A percentile compares a stretch with the other conserved stretches of the same genome.
phyloP scores from a whole-genome alignment of 92 coral and sea anemone genomes.

The Phenganax subtilis region DNA sequence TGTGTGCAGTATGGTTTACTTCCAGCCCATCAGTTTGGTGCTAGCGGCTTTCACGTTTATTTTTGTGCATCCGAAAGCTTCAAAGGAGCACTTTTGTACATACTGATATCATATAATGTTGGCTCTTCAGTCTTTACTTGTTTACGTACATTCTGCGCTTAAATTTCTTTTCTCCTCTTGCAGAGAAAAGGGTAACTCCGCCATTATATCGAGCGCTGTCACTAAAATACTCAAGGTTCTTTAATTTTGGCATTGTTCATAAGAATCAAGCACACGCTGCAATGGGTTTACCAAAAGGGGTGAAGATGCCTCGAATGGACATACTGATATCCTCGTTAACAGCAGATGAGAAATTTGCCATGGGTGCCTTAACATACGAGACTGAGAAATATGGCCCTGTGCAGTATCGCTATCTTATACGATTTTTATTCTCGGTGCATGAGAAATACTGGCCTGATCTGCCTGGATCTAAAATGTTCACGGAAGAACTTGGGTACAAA shows the following conservation, averaged over 20 bases:
- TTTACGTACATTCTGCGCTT: not conserved
- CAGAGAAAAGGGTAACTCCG: constrained; percentile 66
- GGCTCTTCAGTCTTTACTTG: not conserved
- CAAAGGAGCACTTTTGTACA: too few relatives aligned
- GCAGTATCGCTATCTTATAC: constrained; percentile 64
- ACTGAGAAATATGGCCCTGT: constrained; percentile 64
- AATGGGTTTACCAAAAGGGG: constrained; percentile 50
- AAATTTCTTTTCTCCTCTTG: not conserved
- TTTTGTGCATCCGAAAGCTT: too few relatives aligned
- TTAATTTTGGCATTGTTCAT: constrained; percentile 74
- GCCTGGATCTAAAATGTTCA: constrained; percentile 60
- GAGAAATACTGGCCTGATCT: constrained; percentile 76
- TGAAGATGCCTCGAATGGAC: constrained; percentile 57
- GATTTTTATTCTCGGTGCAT: constrained; percentile 80
- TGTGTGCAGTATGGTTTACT: too few relatives aligned
- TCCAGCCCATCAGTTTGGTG: too few relatives aligned
- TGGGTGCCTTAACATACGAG: constrained; percentile 69
- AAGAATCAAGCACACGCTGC: constrained; percentile 52
- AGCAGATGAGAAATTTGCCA: constrained; percentile 50
- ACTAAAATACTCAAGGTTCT: constrained; percentile 70
- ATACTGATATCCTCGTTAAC: constrained; percentile 61
- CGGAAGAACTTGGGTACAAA: constrained; percentile 60
- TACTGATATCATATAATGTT: not conserved
- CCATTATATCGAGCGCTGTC: constrained; percentile 73
- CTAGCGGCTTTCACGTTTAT: too few relatives aligned